Evolutionary conservation across 2,797 vertebrate species (phyloP).

Genomic region (Acipenser ruthenus): DNA sequence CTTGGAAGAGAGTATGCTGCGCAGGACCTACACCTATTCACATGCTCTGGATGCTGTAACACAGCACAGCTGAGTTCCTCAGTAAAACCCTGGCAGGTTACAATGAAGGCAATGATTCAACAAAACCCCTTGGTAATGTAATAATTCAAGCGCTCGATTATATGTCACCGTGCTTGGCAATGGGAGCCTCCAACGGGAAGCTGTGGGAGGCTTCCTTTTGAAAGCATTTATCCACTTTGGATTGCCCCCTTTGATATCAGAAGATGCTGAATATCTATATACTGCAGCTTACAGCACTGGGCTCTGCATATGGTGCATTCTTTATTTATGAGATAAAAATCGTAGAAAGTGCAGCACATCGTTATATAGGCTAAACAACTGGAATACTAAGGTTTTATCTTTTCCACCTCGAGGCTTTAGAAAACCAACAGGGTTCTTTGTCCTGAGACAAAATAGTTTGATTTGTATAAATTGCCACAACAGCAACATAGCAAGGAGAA

Average conservation of each 20-base stretch:
- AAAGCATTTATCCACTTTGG: conserved; percentile 23
- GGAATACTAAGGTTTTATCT: conserved; percentile 7
- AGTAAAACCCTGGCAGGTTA: conserved; percentile 28
- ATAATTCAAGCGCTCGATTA: conserved; percentile 41
- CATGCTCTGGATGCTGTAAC: conserved; percentile 24
- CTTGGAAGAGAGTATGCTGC: conserved; percentile 23
- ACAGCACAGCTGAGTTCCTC: conserved; percentile 29
- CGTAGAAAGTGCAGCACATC: background rate
- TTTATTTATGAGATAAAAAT: conserved; percentile 9
- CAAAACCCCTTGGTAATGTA: conserved; percentile 38
- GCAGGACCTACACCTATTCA: conserved; percentile 20
- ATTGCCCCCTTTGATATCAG: conserved; percentile 31
- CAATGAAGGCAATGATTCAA: conserved; percentile 32
- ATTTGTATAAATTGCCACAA: background rate
- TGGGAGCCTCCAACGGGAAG: conserved; percentile 32
- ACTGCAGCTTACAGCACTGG: conserved; percentile 1
- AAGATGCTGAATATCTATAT: conserved; percentile 17
- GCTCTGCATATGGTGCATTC: conserved; percentile 4
- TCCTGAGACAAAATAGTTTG: conserved; percentile 6
- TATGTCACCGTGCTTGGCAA: conserved; percentile 47
- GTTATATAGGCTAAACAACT: conserved; percentile 4
- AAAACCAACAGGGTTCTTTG: conserved; percentile 11
- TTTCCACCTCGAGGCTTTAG: background rate
- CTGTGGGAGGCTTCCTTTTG: conserved; percentile 32
- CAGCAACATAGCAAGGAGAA: conserved; percentile 1